Evolutionary conservation across 2,888 invertebrate species (phyloP).

Genomic region (Drosophila fungiperda): DNA sequence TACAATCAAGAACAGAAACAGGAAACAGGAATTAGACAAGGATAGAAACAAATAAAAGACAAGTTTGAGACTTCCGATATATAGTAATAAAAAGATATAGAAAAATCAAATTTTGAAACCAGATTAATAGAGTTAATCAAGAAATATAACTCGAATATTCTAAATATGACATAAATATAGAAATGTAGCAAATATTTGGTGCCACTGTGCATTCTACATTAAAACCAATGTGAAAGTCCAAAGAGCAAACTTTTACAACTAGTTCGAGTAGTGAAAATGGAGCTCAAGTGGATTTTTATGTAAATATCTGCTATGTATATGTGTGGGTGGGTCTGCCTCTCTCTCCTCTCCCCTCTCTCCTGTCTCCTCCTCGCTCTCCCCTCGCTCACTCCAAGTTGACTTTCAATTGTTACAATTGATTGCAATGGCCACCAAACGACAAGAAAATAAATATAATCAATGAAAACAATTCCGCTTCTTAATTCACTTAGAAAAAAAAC

Average conservation of each 20-base stretch:
- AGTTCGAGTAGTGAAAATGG: constrained; percentile 33
- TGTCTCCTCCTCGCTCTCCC: background rate
- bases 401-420: constrained; percentile 77
- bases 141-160: background rate
- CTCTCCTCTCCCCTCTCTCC: background rate
- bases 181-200: background rate
- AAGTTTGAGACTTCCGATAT: background rate
- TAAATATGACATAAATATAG: background rate
- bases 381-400: constrained; percentile 30
- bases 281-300: constrained; percentile 75
- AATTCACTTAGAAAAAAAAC: constrained; percentile 50
- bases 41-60: background rate
- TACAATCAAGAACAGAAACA: background rate
- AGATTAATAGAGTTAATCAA: background rate
- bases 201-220: constrained; percentile 37
- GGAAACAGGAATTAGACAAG: background rate
- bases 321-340: constrained; percentile 35
- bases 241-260: constrained; percentile 20
- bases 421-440: constrained; percentile 40
- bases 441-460: constrained; percentile 37
- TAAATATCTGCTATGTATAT: constrained; percentile 46
- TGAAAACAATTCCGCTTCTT: constrained; percentile 68
- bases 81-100: background rate
- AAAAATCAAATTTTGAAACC: background rate
- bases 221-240: constrained; percentile 12